These are phyloP conservation scores for Cavia porcellus DNA, from an alignment of 2,113 vertebrate genomes.

Conservation along the genomic window DNA sequence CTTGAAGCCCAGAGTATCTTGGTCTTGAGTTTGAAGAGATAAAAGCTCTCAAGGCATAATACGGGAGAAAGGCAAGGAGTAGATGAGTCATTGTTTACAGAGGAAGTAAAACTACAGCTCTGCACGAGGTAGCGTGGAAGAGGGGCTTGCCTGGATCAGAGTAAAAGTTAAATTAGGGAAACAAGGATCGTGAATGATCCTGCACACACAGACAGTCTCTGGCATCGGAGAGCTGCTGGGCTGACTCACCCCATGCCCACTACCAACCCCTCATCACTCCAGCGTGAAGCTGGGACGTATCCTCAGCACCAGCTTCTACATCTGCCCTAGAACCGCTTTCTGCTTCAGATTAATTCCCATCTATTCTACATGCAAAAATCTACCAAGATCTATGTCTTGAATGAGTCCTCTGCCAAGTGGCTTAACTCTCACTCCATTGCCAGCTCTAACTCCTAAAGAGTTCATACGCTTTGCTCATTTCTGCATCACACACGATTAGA, in stretches of 20 bases:
- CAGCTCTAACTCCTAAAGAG: neutral
- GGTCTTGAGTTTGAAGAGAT: neutral
- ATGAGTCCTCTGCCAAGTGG: neutral
- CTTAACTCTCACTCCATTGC: neutral
- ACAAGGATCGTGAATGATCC: neutral
- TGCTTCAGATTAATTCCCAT: neutral
- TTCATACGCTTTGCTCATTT: neutral
- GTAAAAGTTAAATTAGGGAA: neutral
- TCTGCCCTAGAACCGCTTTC: neutral
- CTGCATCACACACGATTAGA: neutral
- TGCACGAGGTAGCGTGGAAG: neutral
- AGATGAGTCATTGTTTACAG: neutral
- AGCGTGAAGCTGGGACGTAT: neutral
- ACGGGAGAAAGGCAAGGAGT: neutral
- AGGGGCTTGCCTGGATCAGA: neutral
- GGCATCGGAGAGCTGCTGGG: neutral
- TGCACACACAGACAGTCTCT: neutral
- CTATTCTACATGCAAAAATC: neutral
- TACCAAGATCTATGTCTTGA: neutral
- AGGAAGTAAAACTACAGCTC: neutral
- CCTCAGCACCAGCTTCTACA: neutral
- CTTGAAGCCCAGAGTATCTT: neutral
- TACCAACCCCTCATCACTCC: too few species aligned
- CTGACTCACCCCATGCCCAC: neutral
- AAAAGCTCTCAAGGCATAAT: neutral